These are phyloP conservation scores for Chaetodon trifascialis DNA, from an alignment of 2,113 vertebrate species.

Conservation along the genomic window DNA sequence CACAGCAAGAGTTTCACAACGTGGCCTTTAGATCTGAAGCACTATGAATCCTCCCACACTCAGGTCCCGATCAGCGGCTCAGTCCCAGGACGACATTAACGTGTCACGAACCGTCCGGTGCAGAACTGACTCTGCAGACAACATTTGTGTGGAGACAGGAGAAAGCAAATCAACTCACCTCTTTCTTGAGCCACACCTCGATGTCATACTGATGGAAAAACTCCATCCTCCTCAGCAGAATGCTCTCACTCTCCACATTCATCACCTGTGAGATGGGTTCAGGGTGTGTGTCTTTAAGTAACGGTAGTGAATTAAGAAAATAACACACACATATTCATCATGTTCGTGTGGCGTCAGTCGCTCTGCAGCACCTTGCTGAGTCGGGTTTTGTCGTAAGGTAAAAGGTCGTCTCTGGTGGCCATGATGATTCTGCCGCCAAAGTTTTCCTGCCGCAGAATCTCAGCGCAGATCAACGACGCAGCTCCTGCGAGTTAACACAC, in stretches of 20 bases:
- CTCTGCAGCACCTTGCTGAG: conserved; percentile 87
- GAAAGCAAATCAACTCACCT: conserved; percentile 76
- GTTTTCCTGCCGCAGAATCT: conserved; percentile 88
- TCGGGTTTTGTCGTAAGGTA: conserved; percentile 88
- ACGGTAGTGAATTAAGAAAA: neutral
- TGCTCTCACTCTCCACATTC: conserved; percentile 80
- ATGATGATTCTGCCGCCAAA: conserved; percentile 88
- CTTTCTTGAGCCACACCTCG: conserved; percentile 87
- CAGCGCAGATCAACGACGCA: conserved; percentile 87
- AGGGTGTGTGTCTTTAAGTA: neutral
- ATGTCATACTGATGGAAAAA: conserved; percentile 83
- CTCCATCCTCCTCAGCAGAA: conserved; percentile 84
- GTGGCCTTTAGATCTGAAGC: neutral
- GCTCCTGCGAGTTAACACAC: conserved; percentile 77
- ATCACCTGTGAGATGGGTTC: conserved; percentile 78
- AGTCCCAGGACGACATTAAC: neutral
- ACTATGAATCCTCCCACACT: neutral
- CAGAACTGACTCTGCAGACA: neutral
- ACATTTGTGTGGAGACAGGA: neutral
- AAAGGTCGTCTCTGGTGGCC: conserved; percentile 84
- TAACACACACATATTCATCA: neutral
- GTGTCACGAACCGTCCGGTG: no score
- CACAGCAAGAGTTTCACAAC: conserved; percentile 9
- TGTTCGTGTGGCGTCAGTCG: neutral
- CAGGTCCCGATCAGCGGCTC: no score